Conservation (phyloP, 2,113 vertebrate genomes). For the Equus quagga region DNA sequence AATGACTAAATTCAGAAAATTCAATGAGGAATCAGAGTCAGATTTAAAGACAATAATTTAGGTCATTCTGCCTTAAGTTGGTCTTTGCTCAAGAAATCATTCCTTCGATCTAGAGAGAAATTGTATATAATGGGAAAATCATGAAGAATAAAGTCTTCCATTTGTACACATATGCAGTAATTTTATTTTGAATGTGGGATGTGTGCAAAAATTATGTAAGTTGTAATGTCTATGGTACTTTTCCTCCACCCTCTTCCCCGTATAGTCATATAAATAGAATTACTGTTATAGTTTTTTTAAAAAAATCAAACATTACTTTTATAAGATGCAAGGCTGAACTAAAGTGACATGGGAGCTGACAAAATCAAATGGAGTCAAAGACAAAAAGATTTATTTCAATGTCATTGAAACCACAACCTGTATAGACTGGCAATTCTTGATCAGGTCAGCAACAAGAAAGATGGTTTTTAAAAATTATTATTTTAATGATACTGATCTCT, state of each 20-base stretch:
- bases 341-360: neutral
- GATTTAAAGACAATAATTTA: constrained; percentile 37
- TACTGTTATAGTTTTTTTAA: neutral
- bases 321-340: neutral
- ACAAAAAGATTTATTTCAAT: neutral
- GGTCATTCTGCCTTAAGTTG: neutral
- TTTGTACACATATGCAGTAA: neutral
- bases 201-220: neutral
- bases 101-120: constrained; percentile 19
- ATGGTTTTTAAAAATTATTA: neutral
- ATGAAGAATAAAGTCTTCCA: neutral
- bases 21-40: constrained; percentile 26
- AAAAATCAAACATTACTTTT: neutral
- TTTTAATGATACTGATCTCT: neutral
- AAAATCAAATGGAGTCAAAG: neutral
- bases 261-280: neutral
- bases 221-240: neutral
- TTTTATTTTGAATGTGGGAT: neutral
- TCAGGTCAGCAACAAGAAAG: neutral
- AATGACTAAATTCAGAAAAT: constrained; percentile 52
- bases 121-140: constrained; percentile 28
- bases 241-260: neutral
- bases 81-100: constrained; percentile 39
- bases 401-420: neutral
- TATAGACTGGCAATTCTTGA: neutral